Conservation (phyloP, 2,888 invertebrate genomes). For the Leptinotarsa haldemani region DNA sequence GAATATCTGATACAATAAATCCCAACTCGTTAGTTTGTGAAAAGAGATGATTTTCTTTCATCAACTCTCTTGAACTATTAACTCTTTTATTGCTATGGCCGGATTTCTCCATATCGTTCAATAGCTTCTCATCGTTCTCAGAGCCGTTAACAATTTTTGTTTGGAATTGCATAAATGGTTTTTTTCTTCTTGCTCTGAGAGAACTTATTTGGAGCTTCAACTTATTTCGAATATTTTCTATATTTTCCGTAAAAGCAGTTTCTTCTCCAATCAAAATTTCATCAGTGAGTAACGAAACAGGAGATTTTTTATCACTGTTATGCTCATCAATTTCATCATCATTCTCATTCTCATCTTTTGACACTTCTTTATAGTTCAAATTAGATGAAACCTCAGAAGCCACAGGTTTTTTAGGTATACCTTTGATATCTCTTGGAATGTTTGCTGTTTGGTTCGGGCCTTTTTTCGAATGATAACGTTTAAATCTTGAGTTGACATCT, state of each 20-base stretch:
- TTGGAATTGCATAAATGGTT: constrained; percentile 36
- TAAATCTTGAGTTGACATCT: too few species aligned
- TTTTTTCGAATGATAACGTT: too few species aligned
- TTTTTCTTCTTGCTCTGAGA: constrained; percentile 53
- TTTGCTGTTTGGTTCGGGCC: neutral
- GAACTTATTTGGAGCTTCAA: constrained; percentile 53
- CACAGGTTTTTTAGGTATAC: too few species aligned
- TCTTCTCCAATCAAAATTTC: neutral
- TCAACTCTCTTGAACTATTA: neutral
- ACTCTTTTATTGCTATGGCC: constrained; percentile 4
- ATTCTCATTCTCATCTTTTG: constrained; percentile 17
- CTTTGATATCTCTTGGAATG: neutral
- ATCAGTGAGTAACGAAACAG: neutral
- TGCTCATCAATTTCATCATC: too few species aligned
- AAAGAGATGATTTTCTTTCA: constrained; percentile 28
- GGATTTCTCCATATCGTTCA: neutral
- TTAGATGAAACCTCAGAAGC: neutral
- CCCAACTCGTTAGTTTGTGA: constrained; percentile 46
- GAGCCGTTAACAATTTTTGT: constrained; percentile 30
- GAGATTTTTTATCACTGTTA: neutral
- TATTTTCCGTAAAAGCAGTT: constrained; percentile 1
- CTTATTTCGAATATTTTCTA: constrained; percentile 53
- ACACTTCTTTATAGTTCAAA: neutral
- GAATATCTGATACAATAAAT: constrained; percentile 43
- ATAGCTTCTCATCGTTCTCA: constrained; percentile 32